Percentiles rank a stretch among this genome's conserved stretches.
These are phyloP conservation scores for Psilopogon haemacephalus DNA, from an alignment of 2,113 vertebrate species.

Conservation along the genomic window DNA sequence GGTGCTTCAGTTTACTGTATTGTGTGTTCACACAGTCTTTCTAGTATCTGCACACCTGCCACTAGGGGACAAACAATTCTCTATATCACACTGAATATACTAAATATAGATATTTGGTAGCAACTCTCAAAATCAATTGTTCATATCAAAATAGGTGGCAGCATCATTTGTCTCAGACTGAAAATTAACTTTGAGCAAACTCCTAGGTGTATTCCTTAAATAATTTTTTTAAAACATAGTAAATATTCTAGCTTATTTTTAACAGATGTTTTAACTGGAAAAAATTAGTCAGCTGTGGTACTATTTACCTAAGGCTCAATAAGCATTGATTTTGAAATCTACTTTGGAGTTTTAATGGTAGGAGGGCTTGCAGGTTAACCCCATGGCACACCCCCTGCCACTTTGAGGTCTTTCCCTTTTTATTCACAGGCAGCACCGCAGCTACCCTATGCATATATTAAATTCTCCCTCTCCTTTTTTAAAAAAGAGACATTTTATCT, in stretches of 20 bases:
- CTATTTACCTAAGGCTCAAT: not conserved
- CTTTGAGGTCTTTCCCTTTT: not conserved
- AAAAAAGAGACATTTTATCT: not conserved
- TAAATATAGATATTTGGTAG: not conserved
- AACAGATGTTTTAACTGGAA: not conserved
- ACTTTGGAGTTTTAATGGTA: not conserved
- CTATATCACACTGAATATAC: not conserved
- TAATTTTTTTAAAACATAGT: not conserved
- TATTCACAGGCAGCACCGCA: not conserved
- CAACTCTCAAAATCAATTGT: not conserved
- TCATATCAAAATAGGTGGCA: not conserved
- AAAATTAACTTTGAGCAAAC: not conserved
- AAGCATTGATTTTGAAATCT: not conserved
- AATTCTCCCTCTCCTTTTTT: not conserved
- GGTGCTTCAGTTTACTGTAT: not conserved
- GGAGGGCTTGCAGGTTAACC: not conserved
- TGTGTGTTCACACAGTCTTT: not conserved
- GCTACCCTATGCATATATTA: not conserved
- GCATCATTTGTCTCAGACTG: not conserved
- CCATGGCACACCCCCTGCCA: not conserved
- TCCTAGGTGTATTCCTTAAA: not conserved
- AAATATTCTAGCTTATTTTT: not conserved
- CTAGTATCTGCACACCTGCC: not conserved
- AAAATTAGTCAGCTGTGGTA: not conserved
- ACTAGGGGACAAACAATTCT: not conserved